Evolutionary conservation across 1,140 invertebrate genomes (phyloP), one percentile per base, ranked within the genome.

Genomic region (Eulimnadia texana): DNA sequence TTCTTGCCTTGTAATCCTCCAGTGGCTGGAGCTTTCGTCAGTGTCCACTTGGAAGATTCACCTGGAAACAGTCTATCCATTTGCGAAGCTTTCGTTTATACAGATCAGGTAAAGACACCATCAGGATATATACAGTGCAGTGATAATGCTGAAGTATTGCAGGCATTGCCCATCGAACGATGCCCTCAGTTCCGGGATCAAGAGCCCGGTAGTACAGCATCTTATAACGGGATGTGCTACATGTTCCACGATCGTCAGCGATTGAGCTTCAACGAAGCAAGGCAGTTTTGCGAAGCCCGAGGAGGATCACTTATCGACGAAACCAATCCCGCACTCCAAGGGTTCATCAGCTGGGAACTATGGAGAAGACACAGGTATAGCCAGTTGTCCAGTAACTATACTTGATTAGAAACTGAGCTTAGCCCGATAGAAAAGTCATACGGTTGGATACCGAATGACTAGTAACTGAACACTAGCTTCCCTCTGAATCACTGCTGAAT

Each of bases 191-290:
- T 93, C 72, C 72, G 90, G 25, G 90, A 94, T 70, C 90, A 93
- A 70, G 90, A 90, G 0, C 88, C 89, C 0, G 92, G 91, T 11
- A 89, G 86, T 28, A 88, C 89, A 0, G 89, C 91, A 1, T 94
- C 91, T 0, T 96, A 95, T 73, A 94, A 94, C 69, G 91, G 91
- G 52, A 94, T 94, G 75, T 96, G 92, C 72, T 96, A 96, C 70
- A 90, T 93, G 63, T 96, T 95, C 74, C 93, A 94, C 74, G 90
- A 92, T 68, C 77, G 88, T 25, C 88, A 93, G 68, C 88, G 88
- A 0, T 71, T 86, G 64, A 82, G 80, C 63, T 92, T 94, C 71
- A 76, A 83, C 25, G 87, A 91, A 50, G 85, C 91, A 0, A 71
- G 90, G 10, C 74, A 80, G 0, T 91, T 91, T 70, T 95, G 91